Percentiles rank a stretch among this genome's conserved stretches.
phyloP scores from a whole-genome alignment of 2,113 vertebrate genomes.

The Lampris incognitus region DNA sequence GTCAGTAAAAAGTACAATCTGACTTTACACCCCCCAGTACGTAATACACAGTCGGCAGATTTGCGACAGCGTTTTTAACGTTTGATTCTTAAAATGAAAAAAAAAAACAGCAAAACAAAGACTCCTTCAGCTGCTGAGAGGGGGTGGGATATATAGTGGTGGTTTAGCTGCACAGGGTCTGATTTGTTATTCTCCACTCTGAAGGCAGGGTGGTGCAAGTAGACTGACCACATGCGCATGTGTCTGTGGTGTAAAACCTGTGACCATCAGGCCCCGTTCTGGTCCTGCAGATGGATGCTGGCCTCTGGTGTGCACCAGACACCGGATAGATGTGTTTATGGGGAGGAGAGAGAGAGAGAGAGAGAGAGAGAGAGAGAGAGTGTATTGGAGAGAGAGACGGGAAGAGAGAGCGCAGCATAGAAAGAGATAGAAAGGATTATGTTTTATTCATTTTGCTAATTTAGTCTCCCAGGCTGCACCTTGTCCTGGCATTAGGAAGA shows the following conservation, averaged over 20 bases:
- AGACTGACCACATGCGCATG: slow-evolving; percentile 8
- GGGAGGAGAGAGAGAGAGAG: slow-evolving; percentile 11
- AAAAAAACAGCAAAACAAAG: too few species aligned
- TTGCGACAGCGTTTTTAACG: too few species aligned
- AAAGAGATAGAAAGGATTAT: slow-evolving; percentile 77
- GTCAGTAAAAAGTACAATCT: too few species aligned
- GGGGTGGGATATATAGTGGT: too few species aligned
- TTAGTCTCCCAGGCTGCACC: slow-evolving; percentile 95
- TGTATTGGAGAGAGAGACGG: background rate
- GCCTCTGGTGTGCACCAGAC: slow-evolving; percentile 16
- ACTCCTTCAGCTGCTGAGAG: too few species aligned
- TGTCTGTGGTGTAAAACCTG: slow-evolving; percentile 23
- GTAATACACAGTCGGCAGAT: too few species aligned
- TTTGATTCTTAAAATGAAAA: too few species aligned
- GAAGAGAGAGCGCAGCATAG: slow-evolving; percentile 21
- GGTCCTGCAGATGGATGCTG: slow-evolving; percentile 50
- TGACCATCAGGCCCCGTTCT: slow-evolving; percentile 47
- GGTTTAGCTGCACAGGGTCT: too few species aligned
- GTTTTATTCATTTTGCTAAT: slow-evolving; percentile 99
- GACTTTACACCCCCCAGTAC: too few species aligned
- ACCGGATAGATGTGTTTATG: background rate
- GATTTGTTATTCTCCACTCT: too few species aligned
- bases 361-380: slow-evolving; percentile 11
- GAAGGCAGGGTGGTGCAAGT: too few species aligned
- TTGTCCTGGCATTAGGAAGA: slow-evolving; percentile 98